These are phyloP conservation scores for Zaprionus obscuricornis DNA, from an alignment of 2,888 invertebrate genomes.

Conservation along the genomic window DNA sequence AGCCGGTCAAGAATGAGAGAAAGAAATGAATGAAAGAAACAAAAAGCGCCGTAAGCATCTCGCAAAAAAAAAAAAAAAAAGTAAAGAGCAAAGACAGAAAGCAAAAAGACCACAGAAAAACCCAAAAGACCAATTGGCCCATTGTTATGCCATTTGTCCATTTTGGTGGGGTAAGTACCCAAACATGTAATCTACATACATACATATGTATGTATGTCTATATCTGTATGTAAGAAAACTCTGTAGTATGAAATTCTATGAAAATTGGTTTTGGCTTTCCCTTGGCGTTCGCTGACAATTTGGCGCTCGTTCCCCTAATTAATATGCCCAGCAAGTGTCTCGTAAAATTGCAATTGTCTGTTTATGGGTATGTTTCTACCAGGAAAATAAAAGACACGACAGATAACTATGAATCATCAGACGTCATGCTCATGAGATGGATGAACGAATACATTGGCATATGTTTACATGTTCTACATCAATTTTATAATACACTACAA, in stretches of 20 bases:
- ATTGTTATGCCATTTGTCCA: too few relatives aligned
- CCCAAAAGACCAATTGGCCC: slow-evolving; percentile 40
- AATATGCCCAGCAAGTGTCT: slow-evolving; percentile 62
- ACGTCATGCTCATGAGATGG: slow-evolving; percentile 5
- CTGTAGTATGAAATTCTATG: slow-evolving; percentile 40
- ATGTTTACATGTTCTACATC: too few relatives aligned
- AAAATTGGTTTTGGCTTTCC: slow-evolving; percentile 51
- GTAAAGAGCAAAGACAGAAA: slow-evolving; percentile 11
- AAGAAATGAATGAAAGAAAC: slow-evolving; percentile 18
- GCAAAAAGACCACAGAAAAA: slow-evolving; percentile 8
- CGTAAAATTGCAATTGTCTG: slow-evolving; percentile 45
- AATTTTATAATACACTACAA: too few relatives aligned
- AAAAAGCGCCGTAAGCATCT: slow-evolving; percentile 31
- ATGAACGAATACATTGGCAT: too few relatives aligned
- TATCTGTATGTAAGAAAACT: not conserved
- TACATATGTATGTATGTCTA: not conserved
- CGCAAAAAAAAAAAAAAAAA: too few relatives aligned
- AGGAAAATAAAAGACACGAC: slow-evolving; percentile 46
- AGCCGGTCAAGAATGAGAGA: not conserved
- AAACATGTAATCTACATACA: slow-evolving; percentile 6
- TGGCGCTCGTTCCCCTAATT: slow-evolving; percentile 38
- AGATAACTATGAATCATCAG: slow-evolving; percentile 44
- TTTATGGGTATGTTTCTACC: slow-evolving; percentile 39
- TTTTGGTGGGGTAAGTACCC: too few relatives aligned
- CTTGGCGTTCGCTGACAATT: slow-evolving; percentile 17